Conservation (phyloP, 2,797 vertebrate species). For the Pyrocephalus nanus region DNA sequence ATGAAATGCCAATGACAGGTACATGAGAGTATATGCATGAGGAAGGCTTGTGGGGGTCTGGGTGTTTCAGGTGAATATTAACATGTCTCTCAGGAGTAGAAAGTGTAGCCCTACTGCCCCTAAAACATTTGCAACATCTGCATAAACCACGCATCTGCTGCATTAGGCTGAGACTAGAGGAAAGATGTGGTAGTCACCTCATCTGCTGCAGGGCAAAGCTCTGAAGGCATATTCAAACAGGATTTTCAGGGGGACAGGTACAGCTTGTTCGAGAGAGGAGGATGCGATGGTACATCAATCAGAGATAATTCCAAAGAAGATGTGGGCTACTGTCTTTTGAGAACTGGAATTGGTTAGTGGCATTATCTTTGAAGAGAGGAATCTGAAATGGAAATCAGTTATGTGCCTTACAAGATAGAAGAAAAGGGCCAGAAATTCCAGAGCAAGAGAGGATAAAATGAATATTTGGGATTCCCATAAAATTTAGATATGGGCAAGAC, state of each 20-base stretch:
- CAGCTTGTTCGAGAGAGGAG: neutral
- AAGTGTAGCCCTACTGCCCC: neutral
- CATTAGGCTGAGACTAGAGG: neutral
- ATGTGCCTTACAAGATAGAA: neutral
- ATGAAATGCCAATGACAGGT: neutral
- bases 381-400: neutral
- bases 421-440: neutral
- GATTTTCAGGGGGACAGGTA: rapidly evolving
- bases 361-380: neutral
- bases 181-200: neutral
- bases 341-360: neutral
- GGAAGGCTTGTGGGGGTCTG: neutral
- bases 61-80: neutral
- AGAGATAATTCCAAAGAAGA: neutral
- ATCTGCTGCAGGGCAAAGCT: neutral
- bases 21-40: neutral
- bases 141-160: neutral
- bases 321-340: neutral
- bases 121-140: neutral
- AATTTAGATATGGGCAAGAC: neutral
- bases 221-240: neutral
- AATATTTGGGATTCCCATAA: neutral
- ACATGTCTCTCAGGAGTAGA: rapidly evolving
- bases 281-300: neutral
- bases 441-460: neutral